Percentiles rank a stretch among this genome's conserved stretches.
Evolutionary conservation across 1,140 invertebrate species (phyloP).

Genomic region (Archegozetes longisetosus): DNA sequence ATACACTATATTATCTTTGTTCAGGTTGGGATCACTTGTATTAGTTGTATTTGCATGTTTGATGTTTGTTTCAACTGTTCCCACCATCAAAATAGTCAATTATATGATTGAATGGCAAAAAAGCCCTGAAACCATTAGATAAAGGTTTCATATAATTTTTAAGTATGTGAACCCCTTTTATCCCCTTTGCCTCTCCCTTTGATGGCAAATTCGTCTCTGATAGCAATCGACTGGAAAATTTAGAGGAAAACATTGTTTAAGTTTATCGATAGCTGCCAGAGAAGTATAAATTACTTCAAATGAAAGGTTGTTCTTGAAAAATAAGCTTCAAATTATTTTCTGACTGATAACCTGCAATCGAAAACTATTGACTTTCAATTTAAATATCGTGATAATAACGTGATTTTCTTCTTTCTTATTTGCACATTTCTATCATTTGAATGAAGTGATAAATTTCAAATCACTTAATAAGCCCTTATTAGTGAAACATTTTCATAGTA

Average conservation of each 20-base stretch:
- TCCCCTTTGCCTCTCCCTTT: background rate
- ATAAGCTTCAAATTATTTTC: no score
- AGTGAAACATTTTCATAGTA: background rate
- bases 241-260: background rate
- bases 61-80: background rate
- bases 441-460: background rate
- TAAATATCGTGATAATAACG: no score
- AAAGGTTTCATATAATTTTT: background rate
- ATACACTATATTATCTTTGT: no score
- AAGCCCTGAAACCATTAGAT: background rate
- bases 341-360: no score
- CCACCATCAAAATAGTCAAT: background rate
- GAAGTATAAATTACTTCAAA: no score
- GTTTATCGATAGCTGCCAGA: no score
- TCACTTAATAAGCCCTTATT: background rate
- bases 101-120: background rate
- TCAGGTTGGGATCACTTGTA: no score
- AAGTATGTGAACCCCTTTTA: background rate
- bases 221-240: background rate
- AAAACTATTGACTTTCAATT: no score
- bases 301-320: no score
- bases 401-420: no score
- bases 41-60: no score
- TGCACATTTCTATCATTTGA: background rate
- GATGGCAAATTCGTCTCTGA: background rate